A percentile compares a stretch with the other conserved stretches of the same genome.
These are phyloP conservation scores for Fulmarus glacialis DNA, from an alignment of 2,113 vertebrate species.

Conservation along the genomic window DNA sequence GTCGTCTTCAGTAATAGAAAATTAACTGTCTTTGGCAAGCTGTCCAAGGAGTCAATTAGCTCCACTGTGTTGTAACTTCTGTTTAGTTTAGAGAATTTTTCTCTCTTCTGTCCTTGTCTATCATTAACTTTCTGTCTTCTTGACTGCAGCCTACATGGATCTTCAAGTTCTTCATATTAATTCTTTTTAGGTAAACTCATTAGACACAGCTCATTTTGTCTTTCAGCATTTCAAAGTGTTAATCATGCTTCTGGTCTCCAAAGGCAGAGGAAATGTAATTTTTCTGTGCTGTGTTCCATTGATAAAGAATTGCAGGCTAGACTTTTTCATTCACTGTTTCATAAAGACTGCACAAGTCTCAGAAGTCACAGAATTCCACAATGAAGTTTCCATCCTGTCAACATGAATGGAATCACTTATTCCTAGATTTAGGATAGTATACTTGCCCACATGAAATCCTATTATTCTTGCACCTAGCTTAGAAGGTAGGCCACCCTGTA, in stretches of 20 bases:
- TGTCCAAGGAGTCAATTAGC: slow-evolving; percentile 36
- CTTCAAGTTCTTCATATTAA: neutral
- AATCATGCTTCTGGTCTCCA: neutral
- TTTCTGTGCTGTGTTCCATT: neutral
- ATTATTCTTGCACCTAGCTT: neutral
- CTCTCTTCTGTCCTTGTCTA: neutral
- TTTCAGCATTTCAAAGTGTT: neutral
- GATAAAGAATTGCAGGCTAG: neutral
- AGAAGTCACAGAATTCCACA: neutral
- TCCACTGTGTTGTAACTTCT: neutral
- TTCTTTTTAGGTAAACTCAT: slow-evolving; percentile 36
- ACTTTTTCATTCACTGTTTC: neutral
- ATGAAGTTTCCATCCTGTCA: neutral
- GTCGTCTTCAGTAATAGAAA: neutral
- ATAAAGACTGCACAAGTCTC: neutral
- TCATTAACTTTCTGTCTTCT: slow-evolving; percentile 30
- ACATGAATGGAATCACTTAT: neutral
- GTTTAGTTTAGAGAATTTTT: slow-evolving; percentile 15
- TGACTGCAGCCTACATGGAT: neutral
- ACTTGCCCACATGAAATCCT: neutral
- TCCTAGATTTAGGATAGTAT: neutral
- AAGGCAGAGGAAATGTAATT: neutral
- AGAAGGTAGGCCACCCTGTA: neutral
- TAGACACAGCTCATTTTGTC: neutral
- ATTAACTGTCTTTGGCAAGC: slow-evolving; percentile 12